These are phyloP conservation scores for human DNA, from an alignment of 2,113 vertebrate species.

Conservation along the genomic window GRCh38 chr22:36470501-36471000, in stretches of 20 bases:
- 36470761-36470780: too few relatives aligned
- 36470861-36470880: background rate
- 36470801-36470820: background rate
- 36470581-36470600: background rate
- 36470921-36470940: background rate
- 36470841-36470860: rapidly evolving
- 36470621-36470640: background rate
- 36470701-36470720: too few relatives aligned
- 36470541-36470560: background rate
- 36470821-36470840: background rate
- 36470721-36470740: too few relatives aligned
- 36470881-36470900: background rate
- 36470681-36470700: too few relatives aligned
- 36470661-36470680: too few relatives aligned
- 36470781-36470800: too few relatives aligned
- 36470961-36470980: too few relatives aligned
- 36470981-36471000: too few relatives aligned
- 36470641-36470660: too few relatives aligned
- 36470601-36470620: background rate
- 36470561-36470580: background rate
- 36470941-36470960: background rate
- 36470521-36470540: background rate
- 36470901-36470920: background rate
- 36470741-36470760: too few relatives aligned
- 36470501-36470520: background rate